Percentiles rank a stretch among this genome's conserved stretches.
These are phyloP conservation scores for Carduelis carduelis DNA, from an alignment of 2,797 vertebrate genomes.

Conservation along the genomic window DNA sequence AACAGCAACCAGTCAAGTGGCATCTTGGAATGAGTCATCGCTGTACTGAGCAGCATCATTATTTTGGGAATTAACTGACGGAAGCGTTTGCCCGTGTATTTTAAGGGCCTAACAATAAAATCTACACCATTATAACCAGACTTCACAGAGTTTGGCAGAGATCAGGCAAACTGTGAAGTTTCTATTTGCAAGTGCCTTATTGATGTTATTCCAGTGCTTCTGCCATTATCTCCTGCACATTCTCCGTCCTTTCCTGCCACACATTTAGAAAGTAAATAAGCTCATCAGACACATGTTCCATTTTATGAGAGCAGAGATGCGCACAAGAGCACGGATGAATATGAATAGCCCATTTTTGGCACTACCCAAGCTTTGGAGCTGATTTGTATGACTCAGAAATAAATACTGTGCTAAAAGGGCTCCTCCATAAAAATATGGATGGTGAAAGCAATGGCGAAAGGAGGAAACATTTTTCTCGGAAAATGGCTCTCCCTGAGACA, in stretches of 20 bases:
- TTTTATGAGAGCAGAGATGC: conserved; percentile 40
- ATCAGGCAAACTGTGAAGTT: background rate
- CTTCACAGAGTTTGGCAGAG: background rate
- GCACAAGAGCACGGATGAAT: conserved; percentile 54
- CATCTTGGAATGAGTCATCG: conserved; percentile 1
- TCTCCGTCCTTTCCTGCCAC: conserved; percentile 36
- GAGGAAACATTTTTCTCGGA: background rate
- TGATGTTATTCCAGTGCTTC: conserved; percentile 24
- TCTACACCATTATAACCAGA: background rate
- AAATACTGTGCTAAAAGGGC: conserved; percentile 25
- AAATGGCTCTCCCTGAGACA: background rate
- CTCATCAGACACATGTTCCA: conserved; percentile 56
- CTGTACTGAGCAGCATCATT: background rate
- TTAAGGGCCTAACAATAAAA: background rate
- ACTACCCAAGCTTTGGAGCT: conserved; percentile 44
- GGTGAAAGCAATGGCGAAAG: background rate
- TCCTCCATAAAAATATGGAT: background rate
- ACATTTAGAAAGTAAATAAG: conserved; percentile 56
- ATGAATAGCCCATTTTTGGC: conserved; percentile 56
- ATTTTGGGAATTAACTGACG: background rate
- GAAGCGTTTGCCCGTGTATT: background rate
- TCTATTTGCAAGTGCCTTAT: conserved; percentile 18
- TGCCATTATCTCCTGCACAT: background rate
- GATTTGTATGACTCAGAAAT: conserved; percentile 65
- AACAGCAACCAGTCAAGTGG: conserved; percentile 17